phyloP scores from a whole-genome alignment of 37 sponge, comb jelly and placozoan genomes.

The Agelas oroides region DNA sequence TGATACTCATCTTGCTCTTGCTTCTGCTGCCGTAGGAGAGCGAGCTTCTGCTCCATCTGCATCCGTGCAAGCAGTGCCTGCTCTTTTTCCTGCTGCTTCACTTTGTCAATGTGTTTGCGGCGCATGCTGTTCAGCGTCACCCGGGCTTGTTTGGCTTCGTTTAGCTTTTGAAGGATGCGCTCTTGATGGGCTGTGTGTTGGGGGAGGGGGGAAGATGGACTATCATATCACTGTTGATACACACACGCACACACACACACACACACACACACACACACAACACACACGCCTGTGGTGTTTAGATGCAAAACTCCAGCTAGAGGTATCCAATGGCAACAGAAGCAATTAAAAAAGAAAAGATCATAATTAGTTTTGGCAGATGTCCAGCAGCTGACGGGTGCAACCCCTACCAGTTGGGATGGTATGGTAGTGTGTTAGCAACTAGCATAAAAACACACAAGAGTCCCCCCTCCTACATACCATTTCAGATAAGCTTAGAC shows the following conservation, averaged over 20 bases:
- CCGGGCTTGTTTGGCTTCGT: conserved; percentile 89
- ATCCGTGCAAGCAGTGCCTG: conserved; percentile 85
- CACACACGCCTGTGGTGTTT: not conserved
- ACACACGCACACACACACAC: too few species aligned
- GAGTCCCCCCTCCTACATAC: too few species aligned
- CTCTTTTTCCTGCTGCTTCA: conserved; percentile 92
- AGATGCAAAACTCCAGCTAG: not conserved
- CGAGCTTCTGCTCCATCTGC: conserved; percentile 98
- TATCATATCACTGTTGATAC: not conserved
- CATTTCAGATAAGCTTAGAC: too few species aligned
- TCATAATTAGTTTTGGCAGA: too few species aligned
- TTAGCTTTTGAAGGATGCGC: conserved; percentile 69
- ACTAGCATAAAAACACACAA: too few species aligned
- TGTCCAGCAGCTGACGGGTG: too few species aligned
- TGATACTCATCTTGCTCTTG: conserved; percentile 87
- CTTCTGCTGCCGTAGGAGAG: conserved; percentile 92
- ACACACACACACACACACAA: not conserved
- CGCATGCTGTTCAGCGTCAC: conserved; percentile 84
- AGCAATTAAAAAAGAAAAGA: too few species aligned
- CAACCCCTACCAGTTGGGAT: too few species aligned
- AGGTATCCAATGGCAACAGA: too few species aligned
- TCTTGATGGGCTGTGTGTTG: conserved; percentile 53
- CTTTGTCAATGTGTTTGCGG: conserved; percentile 77
- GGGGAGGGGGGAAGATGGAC: not conserved
- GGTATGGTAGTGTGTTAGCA: too few species aligned